Evolutionary conservation across 2,888 invertebrate genomes (phyloP), one percentile per base, ranked within the genome.

Genomic region (Glaucopsyche alexis): DNA sequence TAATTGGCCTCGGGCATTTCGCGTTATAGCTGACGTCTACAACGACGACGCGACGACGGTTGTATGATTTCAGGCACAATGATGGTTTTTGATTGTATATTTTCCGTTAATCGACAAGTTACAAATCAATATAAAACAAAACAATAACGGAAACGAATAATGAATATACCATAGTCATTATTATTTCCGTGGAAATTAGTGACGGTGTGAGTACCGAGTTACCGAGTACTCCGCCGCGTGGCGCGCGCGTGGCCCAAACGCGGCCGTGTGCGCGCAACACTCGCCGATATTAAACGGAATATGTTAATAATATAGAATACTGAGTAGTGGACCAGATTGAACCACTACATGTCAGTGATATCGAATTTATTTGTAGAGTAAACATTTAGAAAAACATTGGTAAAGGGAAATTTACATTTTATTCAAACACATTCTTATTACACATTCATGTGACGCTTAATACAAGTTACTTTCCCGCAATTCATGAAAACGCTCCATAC

Each of bases 231-330:
- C 75, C 78, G 81, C 52, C 89, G 81, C 86, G 90, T 86, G 88
- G 78, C 81, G 77, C 40, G 72, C 80, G 79, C 81, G 85, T 84
- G 86, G 71, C 77, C 83, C 29, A 85, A 87, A 86, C 87, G 87
- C 75, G 50, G 82, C 72, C 87, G 89, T 87, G 90, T 82, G 83
- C 79, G 78, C 79, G 87, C 90, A 89, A 84, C 82, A 78, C 79
- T 76, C 79, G 74, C 73, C 77, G 77, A 88, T 89, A 91, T 91
- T 91, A 90, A 87, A 87, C 85, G 79, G 83, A 88, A 88, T 88
- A 88, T 85, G 85, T 81, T 87, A 85, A 83, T 84, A 82, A 83
- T 84, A 82, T 77, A 75, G 74, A 70, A 50, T 38, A 47, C 50
- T 29, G 50, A 14, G 42, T 75, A 76, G 74, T 75, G 72, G 72